Conservation (phyloP, 2,888 invertebrate genomes). For the Cataglyphis altisquamis region DNA sequence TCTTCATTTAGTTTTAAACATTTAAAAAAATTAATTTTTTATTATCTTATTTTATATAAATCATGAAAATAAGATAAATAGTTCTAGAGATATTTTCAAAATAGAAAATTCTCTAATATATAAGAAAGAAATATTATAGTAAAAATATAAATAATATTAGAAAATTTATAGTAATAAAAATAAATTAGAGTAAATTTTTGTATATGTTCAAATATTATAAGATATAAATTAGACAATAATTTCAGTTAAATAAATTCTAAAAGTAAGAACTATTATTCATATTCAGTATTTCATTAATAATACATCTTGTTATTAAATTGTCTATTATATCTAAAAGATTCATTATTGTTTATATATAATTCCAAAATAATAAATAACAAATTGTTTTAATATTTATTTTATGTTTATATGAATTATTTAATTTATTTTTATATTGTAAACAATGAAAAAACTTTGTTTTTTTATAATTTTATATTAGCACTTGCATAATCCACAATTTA, state of each 20-base stretch:
- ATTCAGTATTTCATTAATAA: background rate
- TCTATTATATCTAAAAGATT: background rate
- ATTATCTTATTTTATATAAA: background rate
- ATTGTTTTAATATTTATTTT: background rate
- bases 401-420: background rate
- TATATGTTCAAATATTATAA: background rate
- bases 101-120: background rate
- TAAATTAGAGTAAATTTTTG: slow-evolving; percentile 3
- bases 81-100: background rate
- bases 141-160: slow-evolving; percentile 5
- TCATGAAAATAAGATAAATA: background rate
- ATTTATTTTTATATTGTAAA: background rate
- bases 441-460: background rate
- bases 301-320: background rate
- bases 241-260: background rate
- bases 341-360: background rate
- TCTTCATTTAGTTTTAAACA: background rate
- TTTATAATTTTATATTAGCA: background rate
- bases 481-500: background rate
- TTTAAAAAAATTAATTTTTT: background rate
- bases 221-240: background rate
- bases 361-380: background rate
- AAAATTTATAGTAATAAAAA: background rate
- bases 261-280: slow-evolving; percentile 2
- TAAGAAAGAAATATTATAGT: background rate